A percentile compares a stretch with the other conserved stretches of the same genome.
phyloP scores from a whole-genome alignment of 1,140 invertebrate genomes.

The Hermatobates lingyangjiaoensis region DNA sequence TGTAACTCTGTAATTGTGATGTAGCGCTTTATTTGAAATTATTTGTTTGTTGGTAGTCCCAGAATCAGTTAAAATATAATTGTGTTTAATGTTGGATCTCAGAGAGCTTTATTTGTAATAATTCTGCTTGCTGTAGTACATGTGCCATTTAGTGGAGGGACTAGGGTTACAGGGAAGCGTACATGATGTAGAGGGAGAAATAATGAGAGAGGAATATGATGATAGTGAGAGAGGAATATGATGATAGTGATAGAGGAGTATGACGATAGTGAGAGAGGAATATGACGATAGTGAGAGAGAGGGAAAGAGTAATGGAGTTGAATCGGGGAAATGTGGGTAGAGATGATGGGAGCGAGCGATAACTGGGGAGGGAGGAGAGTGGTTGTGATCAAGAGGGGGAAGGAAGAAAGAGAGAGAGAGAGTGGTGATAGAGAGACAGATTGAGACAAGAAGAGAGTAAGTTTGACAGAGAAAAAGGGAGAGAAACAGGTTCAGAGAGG shows the following conservation, averaged over 20 bases:
- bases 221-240: too few species aligned
- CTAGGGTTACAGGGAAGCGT: not conserved
- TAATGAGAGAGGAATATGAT: not conserved
- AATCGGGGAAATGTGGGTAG: slow-evolving; percentile 22
- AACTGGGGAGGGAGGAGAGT: not conserved
- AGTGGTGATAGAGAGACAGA: not conserved
- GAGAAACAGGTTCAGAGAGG: not conserved
- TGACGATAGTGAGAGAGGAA: not conserved
- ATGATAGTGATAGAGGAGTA: not conserved
- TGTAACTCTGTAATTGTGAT: too few species aligned
- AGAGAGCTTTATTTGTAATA: too few species aligned
- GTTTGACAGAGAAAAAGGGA: not conserved
- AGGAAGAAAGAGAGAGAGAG: slow-evolving; percentile 3
- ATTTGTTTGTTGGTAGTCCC: too few species aligned
- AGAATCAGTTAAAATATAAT: too few species aligned
- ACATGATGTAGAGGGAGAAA: not conserved
- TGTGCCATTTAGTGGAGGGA: too few species aligned
- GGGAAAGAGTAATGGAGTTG: not conserved
- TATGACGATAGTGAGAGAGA: not conserved
- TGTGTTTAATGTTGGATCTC: too few species aligned
- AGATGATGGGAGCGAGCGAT: slow-evolving; percentile 24
- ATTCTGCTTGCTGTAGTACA: too few species aligned
- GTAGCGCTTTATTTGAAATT: too few species aligned
- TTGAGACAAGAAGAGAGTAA: not conserved
- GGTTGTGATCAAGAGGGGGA: slow-evolving; percentile 20